Base-by-base conservation (phyloP, 2,113 vertebrate species). In the Cyprinus carpio region DNA sequence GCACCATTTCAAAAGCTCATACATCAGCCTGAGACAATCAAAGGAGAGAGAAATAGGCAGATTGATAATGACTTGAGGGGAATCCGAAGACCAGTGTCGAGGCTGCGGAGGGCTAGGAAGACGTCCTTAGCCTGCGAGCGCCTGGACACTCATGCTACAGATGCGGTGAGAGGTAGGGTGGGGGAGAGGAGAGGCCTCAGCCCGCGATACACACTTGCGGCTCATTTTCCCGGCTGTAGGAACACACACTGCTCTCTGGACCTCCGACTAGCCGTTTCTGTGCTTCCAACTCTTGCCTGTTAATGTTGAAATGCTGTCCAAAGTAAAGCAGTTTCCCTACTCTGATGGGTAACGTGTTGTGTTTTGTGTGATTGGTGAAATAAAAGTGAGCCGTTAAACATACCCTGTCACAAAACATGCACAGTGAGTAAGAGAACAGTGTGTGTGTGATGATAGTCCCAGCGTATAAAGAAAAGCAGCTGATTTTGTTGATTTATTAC, bases 341-440 rank as follows among this genome's bases (percentile, higher is more conserved):
- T 88, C 74, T 75, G 20, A 74, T 86, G 54, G 56, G 9, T 83
- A 60, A 62, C 23, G 9, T 37, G 51, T n/a, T 54, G 58, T 83
- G 56, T 86, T 90, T 78, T 83, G 85, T 81, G 89, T 90, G 91
- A 64, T 93, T 90, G 91, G 91, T 91, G 91, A 88, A 75, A 89
- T 7, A 87, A 89, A 88, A 85, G 89, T 91, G 75, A 87, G 89
- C 83, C 80, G 86, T 88, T 90, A 81, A 29, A 91, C 54, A 74
- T 93, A 95, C 93, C 94, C 93, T 92, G 93, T 93, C 90, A 91
- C 92, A 91, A 74, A 91, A 92, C 93, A 93, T 94, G 92, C 94
- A 93, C 91, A 91, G 92, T 91, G 65, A 34, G 64, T 90, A 89
- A 86, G 79, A 83, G 54, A 80, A 69, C 85, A 58, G 84, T 65